phyloP scores from a whole-genome alignment of 2,888 invertebrate species.

The Aporophyla lueneburgensis region DNA sequence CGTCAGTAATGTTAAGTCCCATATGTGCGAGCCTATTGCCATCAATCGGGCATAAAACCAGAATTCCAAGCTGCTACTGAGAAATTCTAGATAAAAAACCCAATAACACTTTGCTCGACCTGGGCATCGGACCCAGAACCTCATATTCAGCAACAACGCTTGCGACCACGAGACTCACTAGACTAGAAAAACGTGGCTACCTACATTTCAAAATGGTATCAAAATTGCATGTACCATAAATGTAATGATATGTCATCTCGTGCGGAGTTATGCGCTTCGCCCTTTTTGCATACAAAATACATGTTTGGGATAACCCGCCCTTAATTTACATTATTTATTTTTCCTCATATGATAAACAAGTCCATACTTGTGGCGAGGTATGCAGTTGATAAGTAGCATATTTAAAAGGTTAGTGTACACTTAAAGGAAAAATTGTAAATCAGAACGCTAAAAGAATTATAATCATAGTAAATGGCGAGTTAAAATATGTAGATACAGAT shows the following conservation, averaged over 20 bases:
- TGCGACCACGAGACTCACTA: no score
- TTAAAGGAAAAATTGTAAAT: slow-evolving; percentile 40
- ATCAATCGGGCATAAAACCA: no score
- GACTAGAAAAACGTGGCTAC: no score
- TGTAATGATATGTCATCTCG: not conserved
- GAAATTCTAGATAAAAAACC: no score
- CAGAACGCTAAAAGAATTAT: slow-evolving; percentile 9
- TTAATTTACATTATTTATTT: slow-evolving; percentile 9
- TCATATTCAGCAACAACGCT: no score
- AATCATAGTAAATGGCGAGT: not conserved
- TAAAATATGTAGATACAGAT: slow-evolving; percentile 14
- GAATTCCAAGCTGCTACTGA: no score
- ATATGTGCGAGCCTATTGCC: no score
- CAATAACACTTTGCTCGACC: no score
- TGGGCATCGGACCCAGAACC: no score
- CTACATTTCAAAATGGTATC: not conserved
- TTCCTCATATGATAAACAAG: slow-evolving; percentile 41
- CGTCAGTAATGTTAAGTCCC: no score
- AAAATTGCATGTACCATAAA: not conserved
- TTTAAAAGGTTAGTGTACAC: slow-evolving; percentile 18
- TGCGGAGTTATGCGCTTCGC: not conserved
- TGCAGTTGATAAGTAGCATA: not conserved
- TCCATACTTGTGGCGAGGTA: not conserved
- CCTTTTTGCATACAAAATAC: slow-evolving; percentile 23
- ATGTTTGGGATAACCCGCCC: slow-evolving; percentile 15